phyloP scores from a whole-genome alignment of 2,888 invertebrate genomes.

The Drosophila prostipennis region DNA sequence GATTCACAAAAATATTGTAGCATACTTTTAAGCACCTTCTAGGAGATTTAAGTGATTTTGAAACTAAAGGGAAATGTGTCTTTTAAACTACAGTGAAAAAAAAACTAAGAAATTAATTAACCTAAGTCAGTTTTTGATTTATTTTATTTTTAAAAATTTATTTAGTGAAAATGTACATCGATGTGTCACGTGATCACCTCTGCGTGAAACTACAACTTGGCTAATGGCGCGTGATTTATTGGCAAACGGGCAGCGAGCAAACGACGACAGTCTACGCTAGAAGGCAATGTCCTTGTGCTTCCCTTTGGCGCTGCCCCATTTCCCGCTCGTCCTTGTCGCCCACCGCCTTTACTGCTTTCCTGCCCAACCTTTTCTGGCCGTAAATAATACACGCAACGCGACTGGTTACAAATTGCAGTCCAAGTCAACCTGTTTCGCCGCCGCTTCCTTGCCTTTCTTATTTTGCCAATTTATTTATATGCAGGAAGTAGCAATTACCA shows the following conservation, averaged over 20 bases:
- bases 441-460: conserved; percentile 25
- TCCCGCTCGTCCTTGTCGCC: neutral
- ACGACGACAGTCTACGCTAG: conserved; percentile 63
- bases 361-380: conserved; percentile 42
- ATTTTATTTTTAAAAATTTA: too few species aligned
- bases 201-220: conserved; percentile 41
- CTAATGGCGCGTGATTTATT: conserved; percentile 80
- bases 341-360: conserved; percentile 1
- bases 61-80: too few species aligned
- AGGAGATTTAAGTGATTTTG: too few species aligned
- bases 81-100: too few species aligned
- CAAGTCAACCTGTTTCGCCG: conserved; percentile 55
- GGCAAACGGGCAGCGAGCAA: conserved; percentile 47
- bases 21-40: too few species aligned
- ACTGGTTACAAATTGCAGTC: conserved; percentile 74
- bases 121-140: too few species aligned
- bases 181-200: conserved; percentile 21
- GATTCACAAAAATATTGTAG: too few species aligned
- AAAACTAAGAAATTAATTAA: too few species aligned
- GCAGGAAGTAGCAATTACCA: conserved; percentile 71
- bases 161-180: too few species aligned
- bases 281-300: conserved; percentile 61
- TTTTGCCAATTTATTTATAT: conserved; percentile 57
- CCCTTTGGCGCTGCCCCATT: neutral
- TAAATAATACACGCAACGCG: conserved; percentile 77